A percentile compares a stretch with the other conserved stretches of the same genome.
phyloP scores from a whole-genome alignment of 2,113 vertebrate genomes.

The Struthio camelus region DNA sequence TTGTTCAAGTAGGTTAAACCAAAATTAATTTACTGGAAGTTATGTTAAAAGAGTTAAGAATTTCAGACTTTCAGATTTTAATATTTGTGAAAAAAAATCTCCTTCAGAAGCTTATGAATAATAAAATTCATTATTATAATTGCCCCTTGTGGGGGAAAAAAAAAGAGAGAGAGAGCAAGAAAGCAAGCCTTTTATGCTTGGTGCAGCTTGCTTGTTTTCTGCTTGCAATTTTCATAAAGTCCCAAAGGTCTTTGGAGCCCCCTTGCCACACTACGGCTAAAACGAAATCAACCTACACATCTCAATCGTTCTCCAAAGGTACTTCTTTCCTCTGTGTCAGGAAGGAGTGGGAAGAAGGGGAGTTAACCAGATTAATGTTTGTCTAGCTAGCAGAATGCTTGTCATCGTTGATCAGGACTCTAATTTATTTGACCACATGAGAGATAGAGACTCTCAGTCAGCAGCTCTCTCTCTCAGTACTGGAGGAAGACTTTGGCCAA shows the following conservation, averaged over 20 bases:
- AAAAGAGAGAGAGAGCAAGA: not conserved
- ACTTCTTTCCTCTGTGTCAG: conserved; percentile 37
- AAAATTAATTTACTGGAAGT: not conserved
- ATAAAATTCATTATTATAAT: not conserved
- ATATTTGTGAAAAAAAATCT: not conserved
- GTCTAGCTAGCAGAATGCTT: conserved; percentile 52
- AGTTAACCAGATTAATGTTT: conserved; percentile 59
- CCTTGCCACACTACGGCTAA: not conserved
- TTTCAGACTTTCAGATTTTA: not conserved
- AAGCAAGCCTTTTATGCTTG: not conserved
- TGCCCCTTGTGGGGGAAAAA: not conserved
- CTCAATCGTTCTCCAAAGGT: conserved; percentile 8
- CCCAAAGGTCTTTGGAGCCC: not conserved
- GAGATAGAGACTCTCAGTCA: conserved; percentile 48
- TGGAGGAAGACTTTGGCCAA: conserved; percentile 32
- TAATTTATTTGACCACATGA: conserved; percentile 63
- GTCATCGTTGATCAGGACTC: conserved; percentile 26
- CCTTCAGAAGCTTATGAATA: not conserved
- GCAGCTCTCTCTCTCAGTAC: not conserved
- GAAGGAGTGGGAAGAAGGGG: conserved; percentile 60
- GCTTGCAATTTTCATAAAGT: not conserved
- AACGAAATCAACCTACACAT: conserved; percentile 17
- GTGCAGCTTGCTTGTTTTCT: not conserved
- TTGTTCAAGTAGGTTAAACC: not conserved
- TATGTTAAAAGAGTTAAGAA: not conserved